Percentiles rank a stretch among this genome's conserved stretches.
phyloP scores from a whole-genome alignment of 1,140 invertebrate genomes.

The Littorina saxatilis region DNA sequence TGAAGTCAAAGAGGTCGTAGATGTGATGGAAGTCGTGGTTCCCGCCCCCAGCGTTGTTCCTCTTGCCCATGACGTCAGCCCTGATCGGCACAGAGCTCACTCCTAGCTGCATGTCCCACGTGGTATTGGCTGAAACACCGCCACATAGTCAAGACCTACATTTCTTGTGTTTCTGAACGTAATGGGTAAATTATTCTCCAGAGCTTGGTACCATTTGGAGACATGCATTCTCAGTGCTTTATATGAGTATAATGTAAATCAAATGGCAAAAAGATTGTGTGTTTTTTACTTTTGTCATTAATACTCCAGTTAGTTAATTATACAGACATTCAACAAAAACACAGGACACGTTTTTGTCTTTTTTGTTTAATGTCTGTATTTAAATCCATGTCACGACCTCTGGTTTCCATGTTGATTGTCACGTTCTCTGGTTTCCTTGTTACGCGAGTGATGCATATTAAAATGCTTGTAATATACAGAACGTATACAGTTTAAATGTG shows the following conservation, averaged over 20 bases:
- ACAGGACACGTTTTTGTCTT: no score
- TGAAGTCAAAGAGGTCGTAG: slow-evolving; percentile 21
- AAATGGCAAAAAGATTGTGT: not conserved
- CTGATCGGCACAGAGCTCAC: not conserved
- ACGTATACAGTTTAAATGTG: no score
- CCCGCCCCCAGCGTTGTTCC: not conserved
- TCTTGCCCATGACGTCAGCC: not conserved
- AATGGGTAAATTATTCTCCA: not conserved
- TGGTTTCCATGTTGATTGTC: not conserved
- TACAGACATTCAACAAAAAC: no score
- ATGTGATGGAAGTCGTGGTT: not conserved
- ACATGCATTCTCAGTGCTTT: no score
- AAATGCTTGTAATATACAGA: no score
- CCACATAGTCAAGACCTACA: not conserved
- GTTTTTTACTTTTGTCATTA: no score
- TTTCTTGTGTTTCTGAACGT: not conserved
- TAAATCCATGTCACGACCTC: no score
- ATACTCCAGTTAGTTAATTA: no score
- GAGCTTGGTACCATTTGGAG: not conserved
- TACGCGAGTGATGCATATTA: no score
- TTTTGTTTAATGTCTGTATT: not conserved
- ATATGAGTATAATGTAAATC: not conserved
- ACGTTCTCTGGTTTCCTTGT: no score
- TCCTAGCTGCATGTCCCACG: slow-evolving; percentile 25
- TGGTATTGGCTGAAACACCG: not conserved